These are phyloP conservation scores for Octopus sinensis DNA, from an alignment of 1,140 invertebrate genomes.

Conservation along the genomic window DNA sequence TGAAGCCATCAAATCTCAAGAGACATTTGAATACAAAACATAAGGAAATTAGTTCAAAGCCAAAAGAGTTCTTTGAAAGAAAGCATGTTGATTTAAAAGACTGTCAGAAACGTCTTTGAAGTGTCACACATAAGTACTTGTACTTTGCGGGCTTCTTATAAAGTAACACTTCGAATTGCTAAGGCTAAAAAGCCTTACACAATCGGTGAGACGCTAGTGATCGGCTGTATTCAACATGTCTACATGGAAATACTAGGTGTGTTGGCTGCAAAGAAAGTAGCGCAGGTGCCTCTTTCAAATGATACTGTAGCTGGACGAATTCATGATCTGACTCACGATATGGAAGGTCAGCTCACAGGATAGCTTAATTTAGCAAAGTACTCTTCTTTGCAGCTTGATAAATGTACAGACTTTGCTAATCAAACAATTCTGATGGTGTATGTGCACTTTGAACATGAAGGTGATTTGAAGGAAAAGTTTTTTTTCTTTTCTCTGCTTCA, in stretches of 20 bases:
- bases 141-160: not conserved
- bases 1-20: too few relatives aligned
- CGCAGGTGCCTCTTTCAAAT: conserved; percentile 10
- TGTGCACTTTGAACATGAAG: conserved; percentile 11
- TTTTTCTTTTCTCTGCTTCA: conserved; percentile 12
- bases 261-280: not conserved
- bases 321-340: conserved; percentile 14
- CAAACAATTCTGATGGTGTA: too few relatives aligned
- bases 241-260: too few relatives aligned
- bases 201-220: not conserved
- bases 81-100: too few relatives aligned
- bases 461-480: conserved; percentile 6
- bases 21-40: too few relatives aligned
- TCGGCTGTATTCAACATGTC: too few relatives aligned
- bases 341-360: conserved; percentile 14
- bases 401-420: conserved; percentile 17
- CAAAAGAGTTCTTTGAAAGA: too few relatives aligned
- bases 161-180: not conserved
- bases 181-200: not conserved
- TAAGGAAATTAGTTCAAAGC: too few relatives aligned
- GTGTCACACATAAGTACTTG: not conserved
- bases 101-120: not conserved
- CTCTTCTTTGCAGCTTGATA: conserved; percentile 17
- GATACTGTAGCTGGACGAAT: not conserved
- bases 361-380: conserved; percentile 3